A percentile compares a stretch with the other conserved stretches of the same genome.
phyloP scores from a whole-genome alignment of 2,888 invertebrate genomes.

The Xanthorhoe spadicearia region DNA sequence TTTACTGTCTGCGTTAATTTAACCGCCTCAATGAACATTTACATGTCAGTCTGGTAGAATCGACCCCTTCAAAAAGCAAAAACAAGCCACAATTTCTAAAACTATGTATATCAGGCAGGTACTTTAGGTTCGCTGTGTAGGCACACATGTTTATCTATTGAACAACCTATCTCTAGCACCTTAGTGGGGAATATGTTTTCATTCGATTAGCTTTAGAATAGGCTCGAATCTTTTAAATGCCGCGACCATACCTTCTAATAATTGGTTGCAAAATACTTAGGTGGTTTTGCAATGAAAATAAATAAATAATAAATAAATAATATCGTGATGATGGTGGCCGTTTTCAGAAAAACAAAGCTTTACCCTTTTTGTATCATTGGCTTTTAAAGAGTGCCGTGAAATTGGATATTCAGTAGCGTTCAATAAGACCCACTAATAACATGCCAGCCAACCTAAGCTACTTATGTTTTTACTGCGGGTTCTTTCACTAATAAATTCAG shows the following conservation, averaged over 20 bases:
- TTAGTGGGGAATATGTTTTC: not conserved
- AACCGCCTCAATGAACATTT: slow-evolving; percentile 54
- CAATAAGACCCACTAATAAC: not conserved
- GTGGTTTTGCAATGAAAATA: not conserved
- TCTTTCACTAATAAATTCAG: not conserved
- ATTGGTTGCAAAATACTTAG: not conserved
- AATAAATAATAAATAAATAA: not conserved
- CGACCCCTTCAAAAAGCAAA: slow-evolving; percentile 31
- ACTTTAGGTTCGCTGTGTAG: not conserved
- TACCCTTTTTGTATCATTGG: slow-evolving; percentile 16
- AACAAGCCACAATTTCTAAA: not conserved
- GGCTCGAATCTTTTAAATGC: no score
- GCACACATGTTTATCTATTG: slow-evolving; percentile 18
- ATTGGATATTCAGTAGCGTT: slow-evolving; percentile 17
- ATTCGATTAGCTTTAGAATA: not conserved
- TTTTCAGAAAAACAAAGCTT: not conserved
- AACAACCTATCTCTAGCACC: slow-evolving; percentile 15
- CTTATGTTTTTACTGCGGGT: not conserved
- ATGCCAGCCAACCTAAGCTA: not conserved
- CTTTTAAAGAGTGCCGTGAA: slow-evolving; percentile 13
- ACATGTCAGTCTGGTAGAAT: slow-evolving; percentile 48
- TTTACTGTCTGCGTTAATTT: slow-evolving; percentile 55
- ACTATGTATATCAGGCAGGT: not conserved
- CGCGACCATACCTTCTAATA: no score
- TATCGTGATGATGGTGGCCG: not conserved